Conservation (phyloP, 1,140 invertebrate species). For the Euura lappo region DNA sequence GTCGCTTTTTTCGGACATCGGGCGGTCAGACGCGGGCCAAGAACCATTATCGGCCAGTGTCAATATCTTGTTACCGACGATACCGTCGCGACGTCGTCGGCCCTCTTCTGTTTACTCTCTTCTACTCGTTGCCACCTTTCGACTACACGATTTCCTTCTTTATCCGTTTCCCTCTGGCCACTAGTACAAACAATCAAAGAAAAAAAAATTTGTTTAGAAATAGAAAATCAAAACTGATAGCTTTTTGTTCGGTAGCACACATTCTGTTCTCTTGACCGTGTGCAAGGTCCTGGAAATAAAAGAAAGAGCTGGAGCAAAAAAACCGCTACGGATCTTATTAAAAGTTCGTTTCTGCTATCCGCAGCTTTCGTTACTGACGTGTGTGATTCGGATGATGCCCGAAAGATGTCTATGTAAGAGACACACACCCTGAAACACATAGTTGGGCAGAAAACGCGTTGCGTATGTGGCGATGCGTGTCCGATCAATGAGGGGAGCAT, state of each 20-base stretch:
- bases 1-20: slow-evolving; percentile 35
- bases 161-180: too few relatives aligned
- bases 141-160: too few relatives aligned
- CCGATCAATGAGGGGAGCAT: slow-evolving; percentile 33
- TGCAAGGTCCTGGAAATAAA: background rate
- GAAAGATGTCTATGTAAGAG: too few relatives aligned
- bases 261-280: background rate
- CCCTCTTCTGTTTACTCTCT: slow-evolving; percentile 47
- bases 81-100: slow-evolving; percentile 38
- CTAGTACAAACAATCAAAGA: too few relatives aligned
- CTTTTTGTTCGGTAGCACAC: too few relatives aligned
- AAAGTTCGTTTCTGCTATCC: background rate
- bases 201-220: too few relatives aligned
- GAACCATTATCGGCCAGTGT: slow-evolving; percentile 50
- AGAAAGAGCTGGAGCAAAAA: background rate
- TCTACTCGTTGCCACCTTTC: slow-evolving; percentile 20
- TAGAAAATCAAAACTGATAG: too few relatives aligned
- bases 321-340: background rate
- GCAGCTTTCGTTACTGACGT: background rate
- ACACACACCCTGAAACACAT: too few relatives aligned
- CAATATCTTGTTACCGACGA: slow-evolving; percentile 49
- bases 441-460: slow-evolving; percentile 16
- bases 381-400: too few relatives aligned
- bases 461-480: slow-evolving; percentile 38
- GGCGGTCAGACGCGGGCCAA: slow-evolving; percentile 32